Percentiles rank a stretch among this genome's conserved stretches.
Evolutionary conservation across 2,113 vertebrate species (phyloP).

Genomic region (Riparia riparia): DNA sequence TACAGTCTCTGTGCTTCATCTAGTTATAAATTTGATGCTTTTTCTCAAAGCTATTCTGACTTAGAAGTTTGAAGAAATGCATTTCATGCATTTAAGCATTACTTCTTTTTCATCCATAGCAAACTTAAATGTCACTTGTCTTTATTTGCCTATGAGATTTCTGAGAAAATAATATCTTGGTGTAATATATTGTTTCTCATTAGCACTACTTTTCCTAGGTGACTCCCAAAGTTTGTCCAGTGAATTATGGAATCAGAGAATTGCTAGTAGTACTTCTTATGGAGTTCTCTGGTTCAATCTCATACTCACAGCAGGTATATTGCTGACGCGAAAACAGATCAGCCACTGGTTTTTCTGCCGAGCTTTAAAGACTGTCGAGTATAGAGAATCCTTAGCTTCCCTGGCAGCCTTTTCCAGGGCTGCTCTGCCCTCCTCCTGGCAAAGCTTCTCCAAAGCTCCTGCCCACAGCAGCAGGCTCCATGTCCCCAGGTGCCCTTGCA

Average conservation of each 20-base stretch:
- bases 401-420: not conserved
- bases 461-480: not conserved
- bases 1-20: not conserved
- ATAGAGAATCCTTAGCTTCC: not conserved
- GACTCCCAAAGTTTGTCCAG: not conserved
- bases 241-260: not conserved
- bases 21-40: not conserved
- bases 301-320: not conserved
- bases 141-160: not conserved
- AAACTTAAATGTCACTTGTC: not conserved
- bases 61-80: not conserved
- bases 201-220: not conserved
- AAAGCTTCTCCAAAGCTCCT: not conserved
- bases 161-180: not conserved
- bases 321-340: not conserved
- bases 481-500: not conserved
- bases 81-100: not conserved
- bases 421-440: not conserved
- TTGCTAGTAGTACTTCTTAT: not conserved
- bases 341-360: rapidly evolving
- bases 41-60: not conserved
- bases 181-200: not conserved
- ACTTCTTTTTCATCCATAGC: not conserved
- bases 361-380: not conserved
- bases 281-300: not conserved